Conservation (phyloP, 2,797 vertebrate species). For the Acrossocheilus wenchowensis region DNA sequence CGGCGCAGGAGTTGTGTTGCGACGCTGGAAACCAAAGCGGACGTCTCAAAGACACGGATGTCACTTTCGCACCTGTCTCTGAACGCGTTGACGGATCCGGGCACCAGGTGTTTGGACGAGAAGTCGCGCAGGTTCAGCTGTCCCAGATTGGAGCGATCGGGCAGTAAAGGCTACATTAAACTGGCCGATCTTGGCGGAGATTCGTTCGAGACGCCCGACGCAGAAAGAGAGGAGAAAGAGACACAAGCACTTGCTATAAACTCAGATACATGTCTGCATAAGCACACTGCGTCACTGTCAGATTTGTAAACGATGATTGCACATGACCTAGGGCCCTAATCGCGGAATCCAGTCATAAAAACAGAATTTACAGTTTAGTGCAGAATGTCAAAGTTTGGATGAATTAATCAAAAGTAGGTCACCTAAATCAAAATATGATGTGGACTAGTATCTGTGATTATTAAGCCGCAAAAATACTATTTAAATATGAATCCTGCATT, state of each 20-base stretch:
- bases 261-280: neutral
- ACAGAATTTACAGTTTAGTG: too few species aligned
- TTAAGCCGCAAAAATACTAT: too few species aligned
- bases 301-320: neutral
- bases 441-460: too few species aligned
- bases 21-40: conserved; percentile 58
- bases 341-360: too few species aligned
- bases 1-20: conserved; percentile 52
- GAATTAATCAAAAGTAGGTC: too few species aligned
- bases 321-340: too few species aligned
- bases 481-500: too few species aligned
- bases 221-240: conserved; percentile 60
- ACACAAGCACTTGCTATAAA: conserved; percentile 39
- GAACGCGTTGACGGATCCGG: conserved; percentile 77
- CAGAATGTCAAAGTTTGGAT: too few species aligned
- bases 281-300: neutral
- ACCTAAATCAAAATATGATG: too few species aligned
- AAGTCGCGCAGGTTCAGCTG: conserved; percentile 80
- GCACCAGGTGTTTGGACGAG: conserved; percentile 73
- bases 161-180: conserved; percentile 94
- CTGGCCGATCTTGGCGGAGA: conserved; percentile 85
- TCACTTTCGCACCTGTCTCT: conserved; percentile 72
- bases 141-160: conserved; percentile 85
- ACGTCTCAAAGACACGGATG: conserved; percentile 49
- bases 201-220: conserved; percentile 80